A percentile compares a stretch with the other conserved stretches of the same genome.
These are phyloP conservation scores for Strongylocentrotus purpuratus DNA, from an alignment of 35 echinoderm and acorn worm species.

Conservation along the genomic window DNA sequence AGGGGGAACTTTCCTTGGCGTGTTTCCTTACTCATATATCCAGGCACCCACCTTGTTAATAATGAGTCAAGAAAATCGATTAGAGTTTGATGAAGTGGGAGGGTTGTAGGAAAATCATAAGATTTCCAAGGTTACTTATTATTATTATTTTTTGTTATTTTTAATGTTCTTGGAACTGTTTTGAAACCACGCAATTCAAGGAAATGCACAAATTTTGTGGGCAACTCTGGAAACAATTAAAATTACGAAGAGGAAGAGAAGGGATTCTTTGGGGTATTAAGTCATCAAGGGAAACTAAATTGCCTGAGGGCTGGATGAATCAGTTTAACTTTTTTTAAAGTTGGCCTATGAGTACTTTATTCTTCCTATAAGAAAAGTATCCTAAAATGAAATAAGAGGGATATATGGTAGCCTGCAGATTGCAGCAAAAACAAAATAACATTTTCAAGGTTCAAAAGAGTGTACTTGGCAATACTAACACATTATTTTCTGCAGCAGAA, in stretches of 20 bases:
- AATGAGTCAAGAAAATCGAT: slow-evolving; percentile 9
- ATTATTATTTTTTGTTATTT: neutral
- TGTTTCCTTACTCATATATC: neutral
- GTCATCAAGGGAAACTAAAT: neutral
- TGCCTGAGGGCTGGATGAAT: neutral
- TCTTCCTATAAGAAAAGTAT: neutral
- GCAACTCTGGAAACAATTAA: neutral
- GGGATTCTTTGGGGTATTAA: neutral
- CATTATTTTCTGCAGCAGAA: neutral
- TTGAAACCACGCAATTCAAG: neutral
- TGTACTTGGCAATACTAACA: neutral
- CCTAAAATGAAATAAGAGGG: neutral
- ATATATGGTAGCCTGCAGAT: neutral
- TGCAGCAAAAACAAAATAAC: neutral
- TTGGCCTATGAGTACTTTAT: neutral
- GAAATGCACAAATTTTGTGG: neutral
- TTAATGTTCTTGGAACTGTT: neutral
- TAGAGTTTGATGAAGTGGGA: neutral
- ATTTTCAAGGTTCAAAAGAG: neutral
- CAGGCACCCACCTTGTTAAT: neutral
- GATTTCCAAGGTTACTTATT: neutral
- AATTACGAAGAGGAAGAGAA: neutral
- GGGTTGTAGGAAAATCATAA: neutral
- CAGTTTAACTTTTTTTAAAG: neutral
- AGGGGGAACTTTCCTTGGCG: neutral